Conservation (phyloP, 2,113 vertebrate genomes). For the Lycocorax pyrrhopterus region DNA sequence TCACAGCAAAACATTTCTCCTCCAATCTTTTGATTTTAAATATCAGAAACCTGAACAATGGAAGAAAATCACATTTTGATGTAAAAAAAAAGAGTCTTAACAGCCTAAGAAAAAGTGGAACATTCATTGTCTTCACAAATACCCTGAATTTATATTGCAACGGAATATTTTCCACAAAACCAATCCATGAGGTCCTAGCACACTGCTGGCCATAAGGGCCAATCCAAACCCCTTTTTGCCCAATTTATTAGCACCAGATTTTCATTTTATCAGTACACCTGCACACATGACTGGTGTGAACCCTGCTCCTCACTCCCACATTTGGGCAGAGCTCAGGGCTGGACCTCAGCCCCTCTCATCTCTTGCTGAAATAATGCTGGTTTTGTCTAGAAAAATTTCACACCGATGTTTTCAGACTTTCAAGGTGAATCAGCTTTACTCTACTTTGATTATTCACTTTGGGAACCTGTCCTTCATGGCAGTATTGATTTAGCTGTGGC, state of each 20-base stretch:
- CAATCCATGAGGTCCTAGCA: not conserved
- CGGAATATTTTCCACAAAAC: not conserved
- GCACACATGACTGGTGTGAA: not conserved
- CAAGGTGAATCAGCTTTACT: conserved; percentile 12
- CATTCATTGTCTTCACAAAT: not conserved
- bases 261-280: not conserved
- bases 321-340: not conserved
- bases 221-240: not conserved
- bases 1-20: not conserved
- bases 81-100: not conserved
- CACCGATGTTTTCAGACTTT: not conserved
- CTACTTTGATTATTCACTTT: not conserved
- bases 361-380: not conserved
- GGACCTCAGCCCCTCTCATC: not conserved
- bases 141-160: not conserved
- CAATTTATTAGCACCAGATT: not conserved
- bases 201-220: not conserved
- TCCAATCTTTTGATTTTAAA: not conserved
- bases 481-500: not conserved
- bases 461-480: not conserved
- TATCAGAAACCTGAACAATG: not conserved
- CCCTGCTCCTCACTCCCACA: not conserved
- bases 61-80: not conserved
- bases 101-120: not conserved
- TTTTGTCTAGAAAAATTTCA: not conserved